These are phyloP conservation scores for Platichthys stellatus DNA, from an alignment of 2,113 vertebrate genomes.

Conservation along the genomic window DNA sequence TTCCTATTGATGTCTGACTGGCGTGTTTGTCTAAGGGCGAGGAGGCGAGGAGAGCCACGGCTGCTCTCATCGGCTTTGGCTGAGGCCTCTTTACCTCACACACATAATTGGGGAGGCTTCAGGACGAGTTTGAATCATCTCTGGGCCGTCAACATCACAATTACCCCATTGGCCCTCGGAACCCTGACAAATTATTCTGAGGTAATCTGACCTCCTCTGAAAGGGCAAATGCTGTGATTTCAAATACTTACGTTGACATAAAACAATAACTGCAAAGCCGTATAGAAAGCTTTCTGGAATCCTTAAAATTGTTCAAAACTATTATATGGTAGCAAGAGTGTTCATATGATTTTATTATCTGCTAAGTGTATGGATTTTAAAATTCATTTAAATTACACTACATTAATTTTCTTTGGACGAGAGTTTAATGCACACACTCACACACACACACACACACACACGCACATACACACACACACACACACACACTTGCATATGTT, in stretches of 20 bases:
- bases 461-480: too few species aligned
- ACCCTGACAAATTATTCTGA: conserved; percentile 65
- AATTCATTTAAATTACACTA: not conserved
- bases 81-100: conserved; percentile 69
- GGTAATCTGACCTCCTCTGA: conserved; percentile 52
- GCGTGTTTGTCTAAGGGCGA: conserved; percentile 72
- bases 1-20: conserved; percentile 71
- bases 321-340: not conserved
- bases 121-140: conserved; percentile 66
- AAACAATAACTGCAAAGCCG: conserved; percentile 25
- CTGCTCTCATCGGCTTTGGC: conserved; percentile 61
- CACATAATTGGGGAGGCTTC: conserved; percentile 69
- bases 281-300: not conserved
- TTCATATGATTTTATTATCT: conserved; percentile 4
- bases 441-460: too few species aligned
- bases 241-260: conserved; percentile 23
- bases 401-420: not conserved
- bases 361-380: not conserved
- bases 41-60: conserved; percentile 60
- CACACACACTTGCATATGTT: too few species aligned
- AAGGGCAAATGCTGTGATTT: conserved; percentile 43
- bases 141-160: conserved; percentile 61
- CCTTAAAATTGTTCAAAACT: conserved; percentile 5
- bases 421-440: not conserved
- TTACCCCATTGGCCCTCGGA: conserved; percentile 66